Percentiles rank a stretch among this genome's conserved stretches.
These are phyloP conservation scores for Chrysogorgia sp. DNA, from an alignment of 92 coral and sea anemone species.

Conservation along the genomic window DNA sequence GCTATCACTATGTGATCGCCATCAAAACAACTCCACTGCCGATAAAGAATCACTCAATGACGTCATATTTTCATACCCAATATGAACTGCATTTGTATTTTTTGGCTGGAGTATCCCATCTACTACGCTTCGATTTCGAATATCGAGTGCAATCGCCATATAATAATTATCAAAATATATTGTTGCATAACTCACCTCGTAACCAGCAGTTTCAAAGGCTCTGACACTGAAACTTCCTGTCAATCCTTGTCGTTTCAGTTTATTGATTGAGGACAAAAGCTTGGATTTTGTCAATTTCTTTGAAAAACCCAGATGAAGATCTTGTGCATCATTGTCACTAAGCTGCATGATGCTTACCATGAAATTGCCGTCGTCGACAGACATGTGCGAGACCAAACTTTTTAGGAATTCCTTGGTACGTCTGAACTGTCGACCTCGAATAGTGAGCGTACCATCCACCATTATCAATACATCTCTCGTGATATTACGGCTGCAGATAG, in stretches of 20 bases:
- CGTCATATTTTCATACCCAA: too few species aligned
- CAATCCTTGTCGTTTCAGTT: background rate
- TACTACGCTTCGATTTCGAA: too few species aligned
- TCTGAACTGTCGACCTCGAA: background rate
- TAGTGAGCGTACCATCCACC: conserved; percentile 10
- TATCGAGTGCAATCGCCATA: too few species aligned
- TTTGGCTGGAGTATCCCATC: too few species aligned
- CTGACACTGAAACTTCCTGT: background rate
- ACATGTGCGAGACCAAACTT: conserved; percentile 1
- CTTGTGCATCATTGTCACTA: background rate
- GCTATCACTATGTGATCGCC: too few species aligned
- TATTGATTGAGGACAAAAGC: background rate
- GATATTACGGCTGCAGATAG: background rate
- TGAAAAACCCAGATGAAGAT: conserved; percentile 12
- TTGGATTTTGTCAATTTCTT: background rate
- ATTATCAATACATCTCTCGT: conserved; percentile 13
- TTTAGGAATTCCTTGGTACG: conserved; percentile 1
- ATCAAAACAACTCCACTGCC: too few species aligned
- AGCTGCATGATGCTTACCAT: conserved; percentile 35
- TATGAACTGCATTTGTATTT: too few species aligned
- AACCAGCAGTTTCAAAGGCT: conserved; percentile 6
- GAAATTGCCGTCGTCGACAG: conserved; percentile 11
- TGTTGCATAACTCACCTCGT: conserved; percentile 37
- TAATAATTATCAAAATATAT: too few species aligned
- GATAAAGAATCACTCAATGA: too few species aligned